A percentile compares a stretch with the other conserved stretches of the same genome.
Conservation (phyloP, 2,888 invertebrate species). For the Drosophila lacicola region DNA sequence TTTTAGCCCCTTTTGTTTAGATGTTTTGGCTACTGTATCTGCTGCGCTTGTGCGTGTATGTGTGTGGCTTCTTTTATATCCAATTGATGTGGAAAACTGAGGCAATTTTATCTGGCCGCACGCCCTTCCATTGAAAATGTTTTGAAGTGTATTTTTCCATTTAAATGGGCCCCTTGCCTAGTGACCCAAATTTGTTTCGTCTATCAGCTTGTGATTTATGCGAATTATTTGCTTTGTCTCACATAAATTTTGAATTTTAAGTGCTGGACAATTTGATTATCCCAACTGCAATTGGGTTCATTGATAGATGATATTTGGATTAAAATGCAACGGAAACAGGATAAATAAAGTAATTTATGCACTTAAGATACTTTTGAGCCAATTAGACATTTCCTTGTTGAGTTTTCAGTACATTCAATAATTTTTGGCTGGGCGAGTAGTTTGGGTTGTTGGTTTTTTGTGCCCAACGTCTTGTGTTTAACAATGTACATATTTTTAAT, state of each 20-base stretch:
- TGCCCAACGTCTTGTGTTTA: too few relatives aligned
- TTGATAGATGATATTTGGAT: constrained; percentile 27
- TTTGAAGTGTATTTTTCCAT: constrained; percentile 70
- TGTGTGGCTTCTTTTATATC: constrained; percentile 22
- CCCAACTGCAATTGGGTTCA: constrained; percentile 14
- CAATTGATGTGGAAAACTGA: constrained; percentile 51
- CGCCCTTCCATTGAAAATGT: constrained; percentile 36
- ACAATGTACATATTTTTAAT: neutral
- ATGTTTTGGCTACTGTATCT: constrained; percentile 41
- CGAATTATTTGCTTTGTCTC: constrained; percentile 64
- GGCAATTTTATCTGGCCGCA: constrained; percentile 43
- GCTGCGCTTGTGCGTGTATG: constrained; percentile 1
- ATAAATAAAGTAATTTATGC: constrained; percentile 44
- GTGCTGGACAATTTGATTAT: constrained; percentile 17
- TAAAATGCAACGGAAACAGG: constrained; percentile 27
- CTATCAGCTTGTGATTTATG: constrained; percentile 65
- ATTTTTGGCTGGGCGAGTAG: neutral
- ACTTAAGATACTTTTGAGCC: constrained; percentile 27
- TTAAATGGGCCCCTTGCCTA: constrained; percentile 53
- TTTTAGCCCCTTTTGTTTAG: constrained; percentile 44
- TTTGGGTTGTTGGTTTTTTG: too few relatives aligned
- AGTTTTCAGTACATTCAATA: neutral
- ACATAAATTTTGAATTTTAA: constrained; percentile 48
- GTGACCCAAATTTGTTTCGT: constrained; percentile 59
- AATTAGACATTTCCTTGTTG: constrained; percentile 11